phyloP scores from a whole-genome alignment of 2,113 vertebrate species.

The Columbina picui region DNA sequence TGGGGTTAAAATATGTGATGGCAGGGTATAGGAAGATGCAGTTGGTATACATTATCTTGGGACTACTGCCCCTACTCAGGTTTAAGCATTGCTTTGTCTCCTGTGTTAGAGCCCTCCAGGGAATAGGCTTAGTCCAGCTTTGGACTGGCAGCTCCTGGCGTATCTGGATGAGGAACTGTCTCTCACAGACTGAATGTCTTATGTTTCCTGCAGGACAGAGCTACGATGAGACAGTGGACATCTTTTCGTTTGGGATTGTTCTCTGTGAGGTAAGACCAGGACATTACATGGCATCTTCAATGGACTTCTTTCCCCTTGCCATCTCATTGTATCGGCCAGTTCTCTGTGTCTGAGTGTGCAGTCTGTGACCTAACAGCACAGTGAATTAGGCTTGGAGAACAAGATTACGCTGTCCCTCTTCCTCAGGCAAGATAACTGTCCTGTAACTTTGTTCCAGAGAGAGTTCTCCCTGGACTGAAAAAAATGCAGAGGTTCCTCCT shows the following conservation, averaged over 20 bases:
- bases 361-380: background rate
- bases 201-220: slow-evolving; percentile 85
- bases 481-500: background rate
- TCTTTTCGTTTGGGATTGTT: slow-evolving; percentile 97
- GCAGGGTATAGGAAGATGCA: background rate
- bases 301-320: background rate
- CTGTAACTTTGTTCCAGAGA: background rate
- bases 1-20: background rate
- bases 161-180: background rate
- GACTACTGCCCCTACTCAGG: background rate
- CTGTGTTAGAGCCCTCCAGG: background rate
- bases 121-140: background rate
- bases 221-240: slow-evolving; percentile 96
- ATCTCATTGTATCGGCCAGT: background rate
- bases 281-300: background rate
- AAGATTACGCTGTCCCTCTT: background rate
- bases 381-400: background rate
- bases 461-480: background rate
- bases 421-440: background rate
- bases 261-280: slow-evolving; percentile 90
- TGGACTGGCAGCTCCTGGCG: background rate
- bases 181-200: background rate
- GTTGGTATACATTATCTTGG: background rate
- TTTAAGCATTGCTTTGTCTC: background rate
- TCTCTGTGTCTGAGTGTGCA: background rate